These are phyloP conservation scores for Carollia perspicillata DNA, from an alignment of 2,113 vertebrate species.

Conservation along the genomic window DNA sequence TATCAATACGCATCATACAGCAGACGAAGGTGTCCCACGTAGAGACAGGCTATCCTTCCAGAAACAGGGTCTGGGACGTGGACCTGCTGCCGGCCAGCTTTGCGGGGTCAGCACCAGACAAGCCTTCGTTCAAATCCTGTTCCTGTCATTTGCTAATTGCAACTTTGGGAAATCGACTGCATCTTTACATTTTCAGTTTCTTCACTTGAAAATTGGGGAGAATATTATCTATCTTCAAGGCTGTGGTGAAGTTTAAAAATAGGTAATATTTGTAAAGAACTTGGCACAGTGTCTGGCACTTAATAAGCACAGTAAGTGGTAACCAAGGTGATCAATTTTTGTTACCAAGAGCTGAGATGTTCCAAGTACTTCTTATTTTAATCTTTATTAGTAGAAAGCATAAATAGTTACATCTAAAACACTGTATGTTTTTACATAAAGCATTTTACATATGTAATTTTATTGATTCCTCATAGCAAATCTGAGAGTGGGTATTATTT, in stretches of 20 bases:
- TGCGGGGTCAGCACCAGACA: not conserved
- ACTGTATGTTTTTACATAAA: not conserved
- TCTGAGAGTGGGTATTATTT: not conserved
- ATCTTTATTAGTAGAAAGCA: not conserved
- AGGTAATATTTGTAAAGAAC: not conserved
- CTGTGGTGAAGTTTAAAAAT: not conserved
- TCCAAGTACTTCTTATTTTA: not conserved
- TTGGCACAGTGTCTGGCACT: not conserved
- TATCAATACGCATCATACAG: not conserved
- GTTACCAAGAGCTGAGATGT: not conserved
- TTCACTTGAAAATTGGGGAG: not conserved
- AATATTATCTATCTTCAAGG: not conserved
- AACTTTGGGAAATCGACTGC: not conserved
- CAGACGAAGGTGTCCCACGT: not conserved
- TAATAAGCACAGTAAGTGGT: not conserved
- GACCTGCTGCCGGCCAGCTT: accelerated
- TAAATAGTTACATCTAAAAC: not conserved
- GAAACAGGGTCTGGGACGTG: not conserved
- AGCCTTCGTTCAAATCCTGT: not conserved
- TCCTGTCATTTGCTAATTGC: not conserved
- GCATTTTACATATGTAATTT: not conserved
- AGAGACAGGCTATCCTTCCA: not conserved
- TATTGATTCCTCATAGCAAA: not conserved
- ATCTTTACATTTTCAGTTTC: not conserved
- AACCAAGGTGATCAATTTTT: not conserved